Conservation (phyloP, 2,113 vertebrate genomes). For the Dolichotis patagonum region DNA sequence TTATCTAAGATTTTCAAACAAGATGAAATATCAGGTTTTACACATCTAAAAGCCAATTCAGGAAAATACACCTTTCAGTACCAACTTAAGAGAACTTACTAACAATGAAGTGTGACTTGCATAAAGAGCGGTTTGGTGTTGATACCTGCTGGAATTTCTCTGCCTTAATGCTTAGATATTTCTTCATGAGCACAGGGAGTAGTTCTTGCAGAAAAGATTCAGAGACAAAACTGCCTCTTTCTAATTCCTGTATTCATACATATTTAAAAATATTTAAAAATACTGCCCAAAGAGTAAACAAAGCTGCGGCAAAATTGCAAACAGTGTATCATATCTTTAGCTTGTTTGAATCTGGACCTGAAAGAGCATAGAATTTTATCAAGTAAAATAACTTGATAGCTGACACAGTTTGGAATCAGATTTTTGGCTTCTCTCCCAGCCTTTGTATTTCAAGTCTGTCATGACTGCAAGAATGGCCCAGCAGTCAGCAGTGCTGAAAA, state of each 20-base stretch:
- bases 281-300: not conserved
- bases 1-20: conserved; percentile 57
- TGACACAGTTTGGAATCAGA: not conserved
- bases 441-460: not conserved
- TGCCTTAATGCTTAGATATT: not conserved
- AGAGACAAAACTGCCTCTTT: not conserved
- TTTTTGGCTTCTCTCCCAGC: not conserved
- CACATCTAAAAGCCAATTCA: conserved; percentile 50
- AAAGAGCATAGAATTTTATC: not conserved
- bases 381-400: not conserved
- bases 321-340: not conserved
- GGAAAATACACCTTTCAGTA: conserved; percentile 47
- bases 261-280: not conserved
- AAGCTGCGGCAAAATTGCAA: not conserved
- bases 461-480: not conserved
- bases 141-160: not conserved
- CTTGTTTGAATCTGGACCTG: not conserved
- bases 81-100: conserved; percentile 43
- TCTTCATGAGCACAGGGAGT: not conserved
- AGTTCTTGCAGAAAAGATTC: not conserved
- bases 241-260: not conserved
- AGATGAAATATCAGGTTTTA: conserved; percentile 55
- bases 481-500: not conserved
- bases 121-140: not conserved
- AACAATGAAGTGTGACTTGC: conserved; percentile 18